Evolutionary conservation across 2,888 invertebrate species (phyloP).

Genomic region (Nemapogon koenigi): DNA sequence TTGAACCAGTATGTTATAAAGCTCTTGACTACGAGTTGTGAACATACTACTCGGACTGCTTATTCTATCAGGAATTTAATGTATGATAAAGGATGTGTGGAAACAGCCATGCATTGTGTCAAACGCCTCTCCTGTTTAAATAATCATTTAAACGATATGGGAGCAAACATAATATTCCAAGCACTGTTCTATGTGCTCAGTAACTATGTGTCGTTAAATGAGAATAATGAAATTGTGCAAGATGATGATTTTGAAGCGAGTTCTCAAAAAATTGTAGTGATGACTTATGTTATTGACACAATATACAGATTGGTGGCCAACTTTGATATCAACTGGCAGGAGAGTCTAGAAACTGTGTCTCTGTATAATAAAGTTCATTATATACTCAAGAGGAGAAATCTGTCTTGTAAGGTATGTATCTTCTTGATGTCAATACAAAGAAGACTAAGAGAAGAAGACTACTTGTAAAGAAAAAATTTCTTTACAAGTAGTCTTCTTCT

Average conservation of each 20-base stretch:
- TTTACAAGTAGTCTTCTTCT: no score
- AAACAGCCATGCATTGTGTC: constrained; percentile 56
- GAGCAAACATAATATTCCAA: constrained; percentile 70
- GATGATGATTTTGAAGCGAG: constrained; percentile 29
- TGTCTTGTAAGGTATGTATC: constrained; percentile 38
- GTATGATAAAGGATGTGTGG: constrained; percentile 41
- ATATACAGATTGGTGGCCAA: constrained; percentile 70
- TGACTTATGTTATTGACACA: constrained; percentile 72
- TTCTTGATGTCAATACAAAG: no score
- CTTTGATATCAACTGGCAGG: constrained; percentile 78
- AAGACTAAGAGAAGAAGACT: no score
- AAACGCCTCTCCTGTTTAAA: constrained; percentile 65
- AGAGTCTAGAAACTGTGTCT: constrained; percentile 77
- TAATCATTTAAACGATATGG: constrained; percentile 63
- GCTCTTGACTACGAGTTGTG: constrained; percentile 67
- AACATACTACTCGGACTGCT: constrained; percentile 67
- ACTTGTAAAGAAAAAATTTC: no score
- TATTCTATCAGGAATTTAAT: constrained; percentile 66
- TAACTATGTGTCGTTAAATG: constrained; percentile 48
- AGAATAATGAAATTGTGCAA: constrained; percentile 23
- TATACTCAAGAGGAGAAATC: constrained; percentile 39
- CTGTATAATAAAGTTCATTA: constrained; percentile 50
- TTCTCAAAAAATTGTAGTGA: constrained; percentile 43
- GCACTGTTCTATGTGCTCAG: constrained; percentile 67
- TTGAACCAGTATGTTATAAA: constrained; percentile 68